Percentiles rank a stretch among this genome's conserved stretches.
These are phyloP conservation scores for Melanotaenia pygmaea DNA, from an alignment of 2,797 vertebrate genomes.

Conservation along the genomic window DNA sequence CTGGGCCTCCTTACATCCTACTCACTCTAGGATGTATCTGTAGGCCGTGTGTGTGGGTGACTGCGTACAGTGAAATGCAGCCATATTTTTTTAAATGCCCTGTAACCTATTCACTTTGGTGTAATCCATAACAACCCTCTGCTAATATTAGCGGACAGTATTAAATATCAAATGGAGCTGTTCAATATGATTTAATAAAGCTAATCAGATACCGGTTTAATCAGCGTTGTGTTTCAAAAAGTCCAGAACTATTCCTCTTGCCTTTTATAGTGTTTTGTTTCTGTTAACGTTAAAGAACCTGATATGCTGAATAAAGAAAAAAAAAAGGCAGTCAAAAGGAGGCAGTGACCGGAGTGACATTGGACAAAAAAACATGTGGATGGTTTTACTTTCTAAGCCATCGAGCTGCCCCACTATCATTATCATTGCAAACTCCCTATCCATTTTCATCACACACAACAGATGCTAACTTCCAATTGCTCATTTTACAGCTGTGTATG, in stretches of 20 bases:
- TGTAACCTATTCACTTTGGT: slow-evolving; percentile 66
- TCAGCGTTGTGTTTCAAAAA: slow-evolving; percentile 2
- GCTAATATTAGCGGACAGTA: slow-evolving; percentile 61
- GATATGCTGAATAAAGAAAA: slow-evolving; percentile 50
- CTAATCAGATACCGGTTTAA: slow-evolving; percentile 17
- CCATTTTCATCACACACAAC: slow-evolving; percentile 81
- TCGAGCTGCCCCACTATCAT: slow-evolving; percentile 74
- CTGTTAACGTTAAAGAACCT: slow-evolving; percentile 9
- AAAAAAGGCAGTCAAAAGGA: slow-evolving; percentile 46
- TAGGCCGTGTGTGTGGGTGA: slow-evolving; percentile 51
- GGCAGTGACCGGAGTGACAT: slow-evolving; percentile 78
- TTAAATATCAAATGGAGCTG: slow-evolving; percentile 49
- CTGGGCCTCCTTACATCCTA: slow-evolving; percentile 81
- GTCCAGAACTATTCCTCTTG: slow-evolving; percentile 9
- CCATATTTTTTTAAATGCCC: slow-evolving; percentile 57
- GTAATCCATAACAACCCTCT: slow-evolving; percentile 41
- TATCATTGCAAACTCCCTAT: slow-evolving; percentile 76
- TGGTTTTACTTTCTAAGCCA: slow-evolving; percentile 79
- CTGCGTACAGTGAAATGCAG: slow-evolving; percentile 40
- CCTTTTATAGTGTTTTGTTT: slow-evolving; percentile 8
- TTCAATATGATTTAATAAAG: slow-evolving; percentile 62
- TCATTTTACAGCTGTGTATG: slow-evolving; percentile 67
- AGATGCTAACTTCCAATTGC: slow-evolving; percentile 81
- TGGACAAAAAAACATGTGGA: slow-evolving; percentile 77
- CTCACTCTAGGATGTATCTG: slow-evolving; percentile 64